A percentile compares a stretch with the other conserved stretches of the same genome.
phyloP scores from a whole-genome alignment of 2,888 invertebrate genomes.

The Pyrrhosoma nymphula region DNA sequence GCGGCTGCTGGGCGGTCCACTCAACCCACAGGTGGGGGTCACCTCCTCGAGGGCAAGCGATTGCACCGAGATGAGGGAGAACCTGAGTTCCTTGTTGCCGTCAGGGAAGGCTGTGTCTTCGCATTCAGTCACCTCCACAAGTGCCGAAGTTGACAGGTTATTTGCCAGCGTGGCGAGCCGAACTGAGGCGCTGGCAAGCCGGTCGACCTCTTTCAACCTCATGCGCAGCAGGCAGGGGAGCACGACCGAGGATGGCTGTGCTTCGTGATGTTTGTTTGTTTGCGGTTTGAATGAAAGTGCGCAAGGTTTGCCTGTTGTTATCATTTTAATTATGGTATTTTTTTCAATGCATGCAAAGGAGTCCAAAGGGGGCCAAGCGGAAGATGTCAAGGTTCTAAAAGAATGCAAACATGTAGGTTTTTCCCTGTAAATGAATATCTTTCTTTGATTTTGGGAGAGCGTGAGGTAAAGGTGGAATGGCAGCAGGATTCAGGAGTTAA shows the following conservation, averaged over 20 bases:
- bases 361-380: conserved; percentile 38
- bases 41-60: conserved; percentile 26
- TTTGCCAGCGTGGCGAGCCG: conserved; percentile 72
- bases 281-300: background rate
- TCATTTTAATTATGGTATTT: background rate
- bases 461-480: background rate
- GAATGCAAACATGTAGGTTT: background rate
- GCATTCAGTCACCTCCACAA: background rate
- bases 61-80: background rate
- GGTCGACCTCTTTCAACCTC: conserved; percentile 72
- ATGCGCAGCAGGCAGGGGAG: conserved; percentile 71
- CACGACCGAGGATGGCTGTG: conserved; percentile 70
- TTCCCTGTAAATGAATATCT: background rate
- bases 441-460: background rate
- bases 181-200: conserved; percentile 71
- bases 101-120: background rate
- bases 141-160: conserved; percentile 70
- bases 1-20: conserved; percentile 5
- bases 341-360: background rate
- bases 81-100: conserved; percentile 28
- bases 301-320: background rate
- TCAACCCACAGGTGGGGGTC: background rate
- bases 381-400: background rate
- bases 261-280: conserved; percentile 69
- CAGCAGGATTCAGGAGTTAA: background rate